Evolutionary conservation across 2,888 invertebrate genomes (phyloP), one percentile per base, ranked within the genome.

Genomic region (Tinea semifulvella): DNA sequence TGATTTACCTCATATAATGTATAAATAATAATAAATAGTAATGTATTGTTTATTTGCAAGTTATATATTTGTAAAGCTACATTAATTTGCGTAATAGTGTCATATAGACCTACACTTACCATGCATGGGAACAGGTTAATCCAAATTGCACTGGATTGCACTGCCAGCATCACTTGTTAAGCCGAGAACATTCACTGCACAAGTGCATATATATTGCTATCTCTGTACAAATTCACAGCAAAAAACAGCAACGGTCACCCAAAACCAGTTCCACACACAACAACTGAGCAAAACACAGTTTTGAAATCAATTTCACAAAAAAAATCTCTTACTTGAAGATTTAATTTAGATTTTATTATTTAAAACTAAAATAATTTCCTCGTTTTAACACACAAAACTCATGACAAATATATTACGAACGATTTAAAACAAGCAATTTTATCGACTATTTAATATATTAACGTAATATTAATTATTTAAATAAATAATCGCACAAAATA

Each of bases 171-270:
- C 31, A n/a, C n/a, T 13, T 3, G 68, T 66, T 68, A 68, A 61
- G 60, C 61, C 61, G 65, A 53, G 56, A 56, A 49, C 56, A 51
- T 51, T 51, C 54, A 53, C 56, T 51, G 53, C 56, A 63, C 63
- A 61, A 57, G 10, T 27, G 3, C 11, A 27, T 27, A 27, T 58
- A 62, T 63, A 68, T 70, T 57, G 71, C 68, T 55, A 71, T 67
- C 64, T 53, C 54, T 60, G 61, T 57, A 61, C 51, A 66, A 62
- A 70, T 63, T 66, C 63, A 71, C 60, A 57, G 65, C 65, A 71
- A 68, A 69, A 68, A 71, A 69, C 69, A 63, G 57, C 65, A 72
- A 73, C 71, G 70, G 73, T 67, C 60, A 60, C 56, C 57, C 50
- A 58, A 64, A 77, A 76, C 77, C 69, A 60, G 74, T 77, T 73